Percentiles rank a stretch among this genome's conserved stretches.
phyloP scores from a whole-genome alignment of 2,797 vertebrate species.

The Trichosurus vulpecula region DNA sequence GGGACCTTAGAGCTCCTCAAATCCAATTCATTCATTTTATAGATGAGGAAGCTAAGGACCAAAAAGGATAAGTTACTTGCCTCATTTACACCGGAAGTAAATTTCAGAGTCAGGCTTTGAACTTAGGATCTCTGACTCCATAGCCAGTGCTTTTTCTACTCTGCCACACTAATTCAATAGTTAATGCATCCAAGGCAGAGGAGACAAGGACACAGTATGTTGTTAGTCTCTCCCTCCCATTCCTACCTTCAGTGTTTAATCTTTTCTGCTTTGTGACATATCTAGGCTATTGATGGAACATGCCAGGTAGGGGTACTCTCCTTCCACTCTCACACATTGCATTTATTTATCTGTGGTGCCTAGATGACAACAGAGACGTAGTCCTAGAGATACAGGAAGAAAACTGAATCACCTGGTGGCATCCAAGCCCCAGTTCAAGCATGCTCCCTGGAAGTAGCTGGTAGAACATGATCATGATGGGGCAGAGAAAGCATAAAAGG shows the following conservation, averaged over 20 bases:
- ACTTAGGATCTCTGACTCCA: neutral
- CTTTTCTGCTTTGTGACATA: neutral
- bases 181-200: neutral
- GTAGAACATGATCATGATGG: neutral
- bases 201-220: neutral
- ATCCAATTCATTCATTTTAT: neutral
- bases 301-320: neutral
- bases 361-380: neutral
- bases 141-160: neutral
- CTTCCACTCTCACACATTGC: neutral
- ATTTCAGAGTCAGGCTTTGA: neutral
- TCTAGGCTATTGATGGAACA: neutral
- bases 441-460: neutral
- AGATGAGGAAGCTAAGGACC: neutral
- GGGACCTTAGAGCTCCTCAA: neutral
- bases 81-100: neutral
- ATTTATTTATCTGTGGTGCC: neutral
- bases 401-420: neutral
- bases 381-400: neutral
- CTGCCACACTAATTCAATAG: neutral
- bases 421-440: neutral
- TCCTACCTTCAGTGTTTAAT: neutral
- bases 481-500: neutral
- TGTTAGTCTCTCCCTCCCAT: neutral
- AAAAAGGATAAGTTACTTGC: neutral